These are phyloP conservation scores for Neomorphus geoffroyi DNA, from an alignment of 2,797 vertebrate genomes.

Conservation along the genomic window DNA sequence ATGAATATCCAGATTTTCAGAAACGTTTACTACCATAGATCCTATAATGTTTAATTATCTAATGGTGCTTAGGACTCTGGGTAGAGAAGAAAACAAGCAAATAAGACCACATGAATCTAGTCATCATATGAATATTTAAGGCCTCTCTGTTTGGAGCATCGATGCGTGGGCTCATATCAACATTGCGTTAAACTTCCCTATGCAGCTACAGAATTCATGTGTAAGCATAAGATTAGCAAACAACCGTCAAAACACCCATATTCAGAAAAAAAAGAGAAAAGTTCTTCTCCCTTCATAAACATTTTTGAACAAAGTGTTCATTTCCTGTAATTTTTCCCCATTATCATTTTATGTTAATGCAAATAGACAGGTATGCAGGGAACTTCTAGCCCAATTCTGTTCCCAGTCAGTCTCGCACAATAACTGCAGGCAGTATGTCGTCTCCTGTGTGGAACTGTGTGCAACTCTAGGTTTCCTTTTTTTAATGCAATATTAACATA, in stretches of 20 bases:
- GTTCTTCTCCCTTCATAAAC: neutral
- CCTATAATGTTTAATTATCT: neutral
- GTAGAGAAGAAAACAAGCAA: neutral
- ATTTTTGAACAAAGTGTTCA: neutral
- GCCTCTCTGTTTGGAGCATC: neutral
- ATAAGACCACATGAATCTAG: neutral
- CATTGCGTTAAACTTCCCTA: neutral
- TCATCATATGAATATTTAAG: constrained; percentile 2
- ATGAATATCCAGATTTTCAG: neutral
- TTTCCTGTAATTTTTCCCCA: neutral
- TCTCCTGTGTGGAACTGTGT: neutral
- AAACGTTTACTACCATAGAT: neutral
- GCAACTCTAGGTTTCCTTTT: neutral
- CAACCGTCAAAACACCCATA: neutral
- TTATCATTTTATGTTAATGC: neutral
- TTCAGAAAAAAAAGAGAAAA: neutral
- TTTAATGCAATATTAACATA: neutral
- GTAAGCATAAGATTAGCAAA: constrained; percentile 4
- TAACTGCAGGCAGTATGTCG: neutral
- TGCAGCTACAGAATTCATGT: neutral
- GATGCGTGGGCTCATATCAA: neutral
- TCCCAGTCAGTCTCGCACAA: neutral
- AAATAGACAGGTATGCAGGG: neutral
- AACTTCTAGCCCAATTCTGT: neutral
- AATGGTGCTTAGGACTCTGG: neutral